Evolutionary conservation across 2,888 invertebrate species (phyloP).

Genomic region (Spodoptera littoralis): DNA sequence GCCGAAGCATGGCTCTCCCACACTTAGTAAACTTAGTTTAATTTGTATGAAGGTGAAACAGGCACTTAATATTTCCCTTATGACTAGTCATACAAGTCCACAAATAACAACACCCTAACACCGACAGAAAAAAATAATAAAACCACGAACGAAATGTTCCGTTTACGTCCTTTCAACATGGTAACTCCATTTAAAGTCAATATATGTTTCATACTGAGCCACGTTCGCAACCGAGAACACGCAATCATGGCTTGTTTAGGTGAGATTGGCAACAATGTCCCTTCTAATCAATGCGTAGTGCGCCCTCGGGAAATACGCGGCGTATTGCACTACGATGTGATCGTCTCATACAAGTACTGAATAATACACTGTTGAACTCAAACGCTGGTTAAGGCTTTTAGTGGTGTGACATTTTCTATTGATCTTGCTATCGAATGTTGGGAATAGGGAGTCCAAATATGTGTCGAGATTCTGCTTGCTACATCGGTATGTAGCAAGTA

Average conservation of each 20-base stretch:
- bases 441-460: too few species aligned
- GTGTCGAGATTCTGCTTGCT: too few species aligned
- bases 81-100: too few species aligned
- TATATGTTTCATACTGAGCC: conserved; percentile 44
- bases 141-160: conserved; percentile 15
- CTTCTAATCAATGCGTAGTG: conserved; percentile 59
- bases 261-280: conserved; percentile 60
- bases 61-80: too few species aligned
- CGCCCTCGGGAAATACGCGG: conserved; percentile 54
- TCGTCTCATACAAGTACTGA: conserved; percentile 46
- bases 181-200: conserved; percentile 50
- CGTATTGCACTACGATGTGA: conserved; percentile 42
- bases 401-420: too few species aligned
- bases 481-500: too few species aligned
- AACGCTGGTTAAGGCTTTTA: too few species aligned
- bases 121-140: conserved; percentile 26
- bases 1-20: too few species aligned
- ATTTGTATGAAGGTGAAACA: too few species aligned
- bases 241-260: conserved; percentile 59
- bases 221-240: conserved; percentile 32
- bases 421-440: too few species aligned
- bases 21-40: too few species aligned
- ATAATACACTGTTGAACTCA: conserved; percentile 32
- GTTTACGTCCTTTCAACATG: conserved; percentile 22
- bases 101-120: neutral